phyloP scores from a whole-genome alignment of 2,113 vertebrate species.

The Saccopteryx bilineata region DNA sequence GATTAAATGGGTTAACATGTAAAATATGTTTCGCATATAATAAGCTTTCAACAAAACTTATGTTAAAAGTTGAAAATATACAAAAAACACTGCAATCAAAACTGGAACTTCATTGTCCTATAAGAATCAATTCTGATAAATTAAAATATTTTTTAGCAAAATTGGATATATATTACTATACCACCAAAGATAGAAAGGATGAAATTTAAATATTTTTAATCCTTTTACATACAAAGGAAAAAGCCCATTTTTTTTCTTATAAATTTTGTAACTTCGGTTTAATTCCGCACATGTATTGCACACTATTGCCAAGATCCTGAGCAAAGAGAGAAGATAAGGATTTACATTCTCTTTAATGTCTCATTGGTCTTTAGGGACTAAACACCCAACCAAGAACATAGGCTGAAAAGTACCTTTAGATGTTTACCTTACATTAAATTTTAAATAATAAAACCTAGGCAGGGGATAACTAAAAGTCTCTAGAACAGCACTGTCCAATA shows the following conservation, averaged over 20 bases:
- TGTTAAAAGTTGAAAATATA: slow-evolving; percentile 11
- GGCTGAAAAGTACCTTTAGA: neutral
- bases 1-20: slow-evolving; percentile 39
- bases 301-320: slow-evolving; percentile 3
- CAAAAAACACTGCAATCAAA: neutral
- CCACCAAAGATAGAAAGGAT: slow-evolving; percentile 15
- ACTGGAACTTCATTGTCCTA: neutral
- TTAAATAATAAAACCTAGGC: neutral
- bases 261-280: slow-evolving; percentile 1
- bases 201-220: neutral
- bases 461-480: neutral
- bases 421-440: neutral
- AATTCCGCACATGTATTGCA: neutral
- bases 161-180: slow-evolving; percentile 3
- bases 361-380: neutral
- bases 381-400: neutral
- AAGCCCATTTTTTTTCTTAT: neutral
- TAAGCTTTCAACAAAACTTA: slow-evolving; percentile 32
- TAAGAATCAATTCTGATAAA: neutral
- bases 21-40: neutral
- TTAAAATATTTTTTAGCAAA: slow-evolving; percentile 21
- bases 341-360: neutral
- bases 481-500: neutral
- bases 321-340: neutral
- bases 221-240: neutral